These are phyloP conservation scores for Sorex araneus DNA, from an alignment of 2,113 vertebrate species.

Conservation along the genomic window DNA sequence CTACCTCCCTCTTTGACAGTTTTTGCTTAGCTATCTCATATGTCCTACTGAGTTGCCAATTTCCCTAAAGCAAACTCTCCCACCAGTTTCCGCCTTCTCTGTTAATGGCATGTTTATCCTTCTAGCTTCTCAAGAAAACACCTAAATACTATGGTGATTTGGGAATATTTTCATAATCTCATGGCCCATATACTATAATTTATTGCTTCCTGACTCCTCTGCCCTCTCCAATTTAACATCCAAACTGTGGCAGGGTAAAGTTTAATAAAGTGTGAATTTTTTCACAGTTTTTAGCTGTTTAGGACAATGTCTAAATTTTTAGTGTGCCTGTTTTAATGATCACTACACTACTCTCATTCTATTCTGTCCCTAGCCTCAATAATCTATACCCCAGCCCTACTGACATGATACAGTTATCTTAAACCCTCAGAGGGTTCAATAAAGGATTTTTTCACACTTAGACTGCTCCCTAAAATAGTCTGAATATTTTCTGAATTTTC, in stretches of 20 bases:
- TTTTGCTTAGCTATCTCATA: constrained; percentile 11
- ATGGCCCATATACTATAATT: not conserved
- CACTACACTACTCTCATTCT: not conserved
- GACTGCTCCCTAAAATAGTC: not conserved
- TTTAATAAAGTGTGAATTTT: constrained; percentile 40
- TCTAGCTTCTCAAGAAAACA: not conserved
- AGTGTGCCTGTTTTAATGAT: too few relatives aligned
- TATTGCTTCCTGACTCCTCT: not conserved
- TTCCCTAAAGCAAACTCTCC: not conserved
- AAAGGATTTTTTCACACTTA: constrained; percentile 6
- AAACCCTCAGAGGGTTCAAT: not conserved
- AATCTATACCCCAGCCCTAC: not conserved
- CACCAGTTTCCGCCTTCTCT: not conserved
- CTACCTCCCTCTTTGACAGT: not conserved
- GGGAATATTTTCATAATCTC: not conserved
- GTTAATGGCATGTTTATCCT: not conserved
- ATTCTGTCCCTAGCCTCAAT: fast-evolving
- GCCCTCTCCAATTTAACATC: not conserved
- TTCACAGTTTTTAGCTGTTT: not conserved
- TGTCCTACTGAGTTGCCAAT: not conserved
- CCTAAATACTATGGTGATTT: not conserved
- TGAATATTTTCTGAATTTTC: not conserved
- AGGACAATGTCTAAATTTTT: not conserved
- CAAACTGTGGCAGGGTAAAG: not conserved
- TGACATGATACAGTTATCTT: not conserved